Evolutionary conservation across 53 echinoderm and acorn worm species (phyloP), one percentile per base, ranked within the genome.

Genomic region (Paracentrotus lividus): DNA sequence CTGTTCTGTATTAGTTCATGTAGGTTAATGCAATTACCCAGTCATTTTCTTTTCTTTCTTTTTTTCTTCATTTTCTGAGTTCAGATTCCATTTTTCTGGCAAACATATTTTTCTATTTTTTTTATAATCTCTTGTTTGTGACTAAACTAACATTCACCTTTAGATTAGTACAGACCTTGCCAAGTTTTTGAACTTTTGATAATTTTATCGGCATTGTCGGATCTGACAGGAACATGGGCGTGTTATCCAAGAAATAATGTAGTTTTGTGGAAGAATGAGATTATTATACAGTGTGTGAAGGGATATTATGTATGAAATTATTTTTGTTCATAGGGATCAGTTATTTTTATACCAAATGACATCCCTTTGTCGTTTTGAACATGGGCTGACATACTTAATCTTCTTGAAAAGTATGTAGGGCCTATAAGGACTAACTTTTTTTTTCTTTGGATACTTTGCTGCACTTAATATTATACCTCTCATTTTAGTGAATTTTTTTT

Each of bases 101-200:
- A n/a, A n/a, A n/a, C n/a, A n/a, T n/a, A n/a, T n/a, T n/a, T n/a
- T n/a, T n/a, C n/a, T n/a, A n/a, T n/a, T n/a, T 31, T 34, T 12
- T 51, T 12, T 51, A 69, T 9, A 36, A 34, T 16, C 15, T 38
- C 40, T 21, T 81, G 47, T 81, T 81, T 81, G 44, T 81, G 24
- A n/a, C 26, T 10, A n/a, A 47, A 18, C 49, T 1, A 81, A 77
- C 23, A 81, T 18, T 47, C 26, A 26, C 81, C 81, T 45, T 3
- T 10, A n/a, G 26, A 47, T 10, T 81, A 81, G 47, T 65, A 38
- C 72, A 3, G n/a, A 81, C 27, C 81, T n/a, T 81, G 81, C 81
- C 81, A 81, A 81, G 81, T 81, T 81, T n/a, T 47, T 45, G 47
- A 43, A 77, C 47, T 47, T n/a, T 47, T n/a, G n/a, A n/a, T 27